These are phyloP conservation scores for Rhaphigaster nebulosa DNA, from an alignment of 2,888 invertebrate genomes.

Conservation along the genomic window DNA sequence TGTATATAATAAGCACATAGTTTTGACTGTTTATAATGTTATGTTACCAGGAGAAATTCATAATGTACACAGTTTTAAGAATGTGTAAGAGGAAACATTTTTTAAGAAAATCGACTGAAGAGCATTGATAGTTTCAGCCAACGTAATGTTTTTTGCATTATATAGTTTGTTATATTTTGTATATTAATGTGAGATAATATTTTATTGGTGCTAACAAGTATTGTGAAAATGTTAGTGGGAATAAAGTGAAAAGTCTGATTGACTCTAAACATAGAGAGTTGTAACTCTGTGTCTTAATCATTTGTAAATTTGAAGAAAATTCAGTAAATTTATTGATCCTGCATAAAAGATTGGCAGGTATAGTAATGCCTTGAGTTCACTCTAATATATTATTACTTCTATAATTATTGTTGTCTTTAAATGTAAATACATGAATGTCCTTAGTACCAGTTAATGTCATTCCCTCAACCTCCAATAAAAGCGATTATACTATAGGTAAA, in stretches of 20 bases:
- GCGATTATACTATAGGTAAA: no score
- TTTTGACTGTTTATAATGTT: constrained; percentile 58
- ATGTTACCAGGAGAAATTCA: constrained; percentile 56
- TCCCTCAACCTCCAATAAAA: not conserved
- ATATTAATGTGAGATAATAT: constrained; percentile 62
- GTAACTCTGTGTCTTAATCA: constrained; percentile 65
- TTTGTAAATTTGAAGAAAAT: constrained; percentile 54
- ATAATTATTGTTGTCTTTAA: constrained; percentile 64
- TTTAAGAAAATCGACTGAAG: constrained; percentile 55
- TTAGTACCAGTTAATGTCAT: constrained; percentile 54
- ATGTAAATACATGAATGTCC: constrained; percentile 65
- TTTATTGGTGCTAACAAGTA: constrained; percentile 65
- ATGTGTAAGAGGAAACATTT: constrained; percentile 47
- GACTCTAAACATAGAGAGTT: constrained; percentile 66
- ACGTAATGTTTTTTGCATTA: constrained; percentile 60
- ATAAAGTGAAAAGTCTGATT: constrained; percentile 65
- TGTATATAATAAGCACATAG: constrained; percentile 56
- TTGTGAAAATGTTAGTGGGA: constrained; percentile 60
- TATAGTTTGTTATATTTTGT: constrained; percentile 64
- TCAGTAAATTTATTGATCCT: constrained; percentile 13
- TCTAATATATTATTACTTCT: constrained; percentile 60
- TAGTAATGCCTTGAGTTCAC: constrained; percentile 64
- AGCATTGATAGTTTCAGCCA: constrained; percentile 51
- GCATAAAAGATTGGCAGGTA: constrained; percentile 22
- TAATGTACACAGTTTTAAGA: constrained; percentile 45